These are phyloP conservation scores for Gadus macrocephalus DNA, from an alignment of 2,113 vertebrate genomes.

Conservation along the genomic window DNA sequence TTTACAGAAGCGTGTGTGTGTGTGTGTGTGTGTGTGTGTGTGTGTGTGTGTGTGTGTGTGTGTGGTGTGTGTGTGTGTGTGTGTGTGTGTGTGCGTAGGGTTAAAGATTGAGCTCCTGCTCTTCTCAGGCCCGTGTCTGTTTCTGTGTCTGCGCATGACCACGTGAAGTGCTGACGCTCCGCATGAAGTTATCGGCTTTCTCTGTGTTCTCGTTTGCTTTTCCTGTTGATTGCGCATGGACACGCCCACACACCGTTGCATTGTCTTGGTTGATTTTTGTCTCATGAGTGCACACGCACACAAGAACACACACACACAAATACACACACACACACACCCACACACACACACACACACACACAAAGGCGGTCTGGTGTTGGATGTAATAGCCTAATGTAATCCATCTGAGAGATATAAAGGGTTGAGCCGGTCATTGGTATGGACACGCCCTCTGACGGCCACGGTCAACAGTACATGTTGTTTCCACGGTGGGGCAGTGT, in stretches of 20 bases:
- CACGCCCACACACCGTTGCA: neutral
- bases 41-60: too few relatives aligned
- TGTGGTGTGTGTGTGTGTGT: conserved; percentile 1
- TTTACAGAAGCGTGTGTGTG: too few relatives aligned
- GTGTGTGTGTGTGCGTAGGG: conserved; percentile 30
- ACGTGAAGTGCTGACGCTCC: conserved; percentile 49
- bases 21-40: too few relatives aligned
- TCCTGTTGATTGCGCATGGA: conserved; percentile 3
- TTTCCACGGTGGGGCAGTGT: conserved; percentile 38
- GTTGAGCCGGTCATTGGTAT: conserved; percentile 34
- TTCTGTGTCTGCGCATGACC: conserved; percentile 37
- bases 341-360: conserved; percentile 13
- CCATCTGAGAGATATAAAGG: conserved; percentile 53
- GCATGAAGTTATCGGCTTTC: conserved; percentile 59
- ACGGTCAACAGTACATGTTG: conserved; percentile 24
- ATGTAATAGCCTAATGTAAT: conserved; percentile 61
- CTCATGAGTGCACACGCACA: conserved; percentile 28
- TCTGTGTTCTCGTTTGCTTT: conserved; percentile 39
- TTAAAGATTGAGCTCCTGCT: conserved; percentile 15
- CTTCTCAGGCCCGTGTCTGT: conserved; percentile 35
- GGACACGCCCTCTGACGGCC: too few relatives aligned
- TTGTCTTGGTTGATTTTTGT: neutral
- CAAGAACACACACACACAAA: conserved; percentile 25
- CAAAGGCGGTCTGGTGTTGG: conserved; percentile 24
- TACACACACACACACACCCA: neutral